These are phyloP conservation scores for Centropus unirufus DNA, from an alignment of 2,113 vertebrate genomes.

Conservation along the genomic window DNA sequence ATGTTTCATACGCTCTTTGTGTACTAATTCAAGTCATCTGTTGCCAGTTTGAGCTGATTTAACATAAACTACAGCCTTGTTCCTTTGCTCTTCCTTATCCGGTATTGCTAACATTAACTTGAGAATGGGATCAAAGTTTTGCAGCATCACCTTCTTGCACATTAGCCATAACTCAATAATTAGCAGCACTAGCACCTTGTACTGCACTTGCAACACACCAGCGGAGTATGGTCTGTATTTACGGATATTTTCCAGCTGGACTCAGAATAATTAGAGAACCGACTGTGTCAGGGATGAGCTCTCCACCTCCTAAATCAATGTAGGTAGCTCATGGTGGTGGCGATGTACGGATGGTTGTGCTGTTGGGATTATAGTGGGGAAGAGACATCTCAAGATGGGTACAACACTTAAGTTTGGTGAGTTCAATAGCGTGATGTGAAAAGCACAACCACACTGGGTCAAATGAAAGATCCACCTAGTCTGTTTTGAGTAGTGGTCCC, in stretches of 20 bases:
- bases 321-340: neutral
- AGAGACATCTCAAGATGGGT: neutral
- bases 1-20: conserved; percentile 56
- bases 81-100: neutral
- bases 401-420: rapidly evolving
- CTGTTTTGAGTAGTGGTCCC: neutral
- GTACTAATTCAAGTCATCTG: conserved; percentile 70
- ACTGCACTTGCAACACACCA: neutral
- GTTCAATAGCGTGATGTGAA: neutral
- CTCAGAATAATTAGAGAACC: neutral
- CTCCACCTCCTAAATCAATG: neutral
- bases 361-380: neutral
- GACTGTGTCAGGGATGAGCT: neutral
- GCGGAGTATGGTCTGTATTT: neutral
- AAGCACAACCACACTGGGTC: neutral
- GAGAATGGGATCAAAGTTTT: neutral
- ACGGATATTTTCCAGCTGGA: neutral
- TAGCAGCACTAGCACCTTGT: neutral
- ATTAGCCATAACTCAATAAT: neutral
- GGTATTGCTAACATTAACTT: neutral
- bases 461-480: neutral
- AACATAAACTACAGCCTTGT: neutral
- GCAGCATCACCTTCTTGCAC: neutral
- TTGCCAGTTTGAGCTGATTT: conserved; percentile 48
- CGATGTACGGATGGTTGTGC: rapidly evolving